These are phyloP conservation scores for Apotomis turbidana DNA, from an alignment of 2,888 invertebrate genomes.

Conservation along the genomic window DNA sequence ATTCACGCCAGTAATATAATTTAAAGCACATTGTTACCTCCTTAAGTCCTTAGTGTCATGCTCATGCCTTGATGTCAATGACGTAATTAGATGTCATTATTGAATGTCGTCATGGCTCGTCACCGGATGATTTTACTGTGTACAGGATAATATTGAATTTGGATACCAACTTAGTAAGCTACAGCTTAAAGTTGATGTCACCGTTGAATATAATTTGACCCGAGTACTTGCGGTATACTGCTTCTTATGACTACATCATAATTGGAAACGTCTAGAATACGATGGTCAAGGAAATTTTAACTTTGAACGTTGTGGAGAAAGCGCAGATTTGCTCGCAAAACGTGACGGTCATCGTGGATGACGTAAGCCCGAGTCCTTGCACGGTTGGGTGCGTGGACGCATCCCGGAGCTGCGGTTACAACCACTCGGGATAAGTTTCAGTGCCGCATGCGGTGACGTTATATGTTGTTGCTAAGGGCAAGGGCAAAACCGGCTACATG, in stretches of 20 bases:
- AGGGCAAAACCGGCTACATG: slow-evolving; percentile 48
- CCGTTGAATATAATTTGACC: slow-evolving; percentile 29
- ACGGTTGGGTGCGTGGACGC: slow-evolving; percentile 73
- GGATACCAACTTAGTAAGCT: slow-evolving; percentile 12
- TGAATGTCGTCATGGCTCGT: slow-evolving; percentile 17
- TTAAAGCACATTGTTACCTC: slow-evolving; percentile 2
- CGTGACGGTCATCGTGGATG: slow-evolving; percentile 60
- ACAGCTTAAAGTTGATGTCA: slow-evolving; percentile 36
- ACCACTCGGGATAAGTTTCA: slow-evolving; percentile 76
- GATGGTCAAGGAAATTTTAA: slow-evolving; percentile 48
- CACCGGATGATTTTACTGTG: not conserved
- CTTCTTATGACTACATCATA: slow-evolving; percentile 36
- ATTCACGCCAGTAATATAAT: slow-evolving; percentile 6
- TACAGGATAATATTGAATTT: slow-evolving; percentile 23
- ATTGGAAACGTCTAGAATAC: slow-evolving; percentile 39
- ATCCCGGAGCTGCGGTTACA: slow-evolving; percentile 77
- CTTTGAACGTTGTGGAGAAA: slow-evolving; percentile 51
- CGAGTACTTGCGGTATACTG: slow-evolving; percentile 34
- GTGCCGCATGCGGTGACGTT: slow-evolving; percentile 65
- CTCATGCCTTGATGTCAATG: slow-evolving; percentile 4
- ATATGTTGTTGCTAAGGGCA: slow-evolving; percentile 69
- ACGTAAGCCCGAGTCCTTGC: slow-evolving; percentile 76
- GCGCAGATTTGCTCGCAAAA: slow-evolving; percentile 50
- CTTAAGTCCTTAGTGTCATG: slow-evolving; percentile 9
- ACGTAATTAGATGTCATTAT: slow-evolving; percentile 22